Evolutionary conservation across 2,888 invertebrate genomes (phyloP), one percentile per base, ranked within the genome.

Genomic region (Entomobrya proxima): DNA sequence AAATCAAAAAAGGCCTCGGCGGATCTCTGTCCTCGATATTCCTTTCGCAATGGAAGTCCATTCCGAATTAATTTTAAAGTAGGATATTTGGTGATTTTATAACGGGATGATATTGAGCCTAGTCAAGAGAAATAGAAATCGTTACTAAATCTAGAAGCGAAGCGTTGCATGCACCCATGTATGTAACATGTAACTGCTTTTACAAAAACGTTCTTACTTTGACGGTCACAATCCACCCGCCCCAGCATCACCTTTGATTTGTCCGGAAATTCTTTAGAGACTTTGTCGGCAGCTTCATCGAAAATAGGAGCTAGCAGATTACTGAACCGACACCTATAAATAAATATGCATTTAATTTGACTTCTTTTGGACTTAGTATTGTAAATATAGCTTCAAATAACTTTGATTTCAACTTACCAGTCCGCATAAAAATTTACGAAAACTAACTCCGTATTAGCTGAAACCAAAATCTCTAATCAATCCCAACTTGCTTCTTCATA

Each of bases 351-450:
- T 2, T 47, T 15, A 9, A 4, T 9, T 47, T n/a, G n/a, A n/a
- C n/a, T n/a, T n/a, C n/a, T n/a, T n/a, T n/a, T n/a, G n/a, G n/a
- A n/a, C n/a, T n/a, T n/a, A n/a, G n/a, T n/a, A n/a, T n/a, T n/a
- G n/a, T n/a, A n/a, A n/a, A n/a, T n/a, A n/a, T 69, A 69, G 21
- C 1, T 40, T 9, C 7, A n/a, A 40, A 2, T 21, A 7, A 24
- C 5, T 40, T n/a, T 91, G 97, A 95, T 32, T 13, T 93, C 99
- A 99, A 52, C 35, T 55, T 55, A 76, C 99, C 99, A 99, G 92
- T 99, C 98, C 37, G 99, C 99, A 93, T 99, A 99, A 93, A 99
- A 99, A 93, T 99, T 99, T 88, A 99, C 95, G 92, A 99, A 96
- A 87, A 99, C 98, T 92, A 99, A 93, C 93, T 99, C 98, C 94